Conservation (phyloP, 2,888 invertebrate genomes). For the Acanthopleura granulata region DNA sequence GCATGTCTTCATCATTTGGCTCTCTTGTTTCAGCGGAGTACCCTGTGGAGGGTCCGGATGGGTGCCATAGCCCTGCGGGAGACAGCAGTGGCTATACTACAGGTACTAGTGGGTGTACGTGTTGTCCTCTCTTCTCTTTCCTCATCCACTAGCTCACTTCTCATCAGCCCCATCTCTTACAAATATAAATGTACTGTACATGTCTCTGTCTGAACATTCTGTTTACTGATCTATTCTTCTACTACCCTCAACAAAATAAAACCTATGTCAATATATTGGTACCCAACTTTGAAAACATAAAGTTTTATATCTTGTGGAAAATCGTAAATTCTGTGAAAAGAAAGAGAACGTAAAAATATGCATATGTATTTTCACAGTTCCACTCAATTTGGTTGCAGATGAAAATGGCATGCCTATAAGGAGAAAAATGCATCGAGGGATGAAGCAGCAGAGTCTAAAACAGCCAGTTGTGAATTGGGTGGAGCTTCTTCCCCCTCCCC, state of each 20-base stretch:
- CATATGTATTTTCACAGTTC: not conserved
- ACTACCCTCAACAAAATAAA: no score
- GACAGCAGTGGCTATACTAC: conserved; percentile 61
- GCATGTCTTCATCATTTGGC: not conserved
- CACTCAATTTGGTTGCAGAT: conserved; percentile 41
- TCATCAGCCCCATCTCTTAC: no score
- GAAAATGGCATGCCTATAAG: conserved; percentile 59
- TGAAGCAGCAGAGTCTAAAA: conserved; percentile 41
- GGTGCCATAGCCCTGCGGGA: conserved; percentile 48
- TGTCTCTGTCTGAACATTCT: no score
- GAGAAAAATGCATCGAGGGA: conserved; percentile 40
- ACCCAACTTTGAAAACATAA: no score
- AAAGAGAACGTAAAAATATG: no score
- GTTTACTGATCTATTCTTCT: no score
- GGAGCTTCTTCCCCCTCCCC: conserved; percentile 70
- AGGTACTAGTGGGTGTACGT: conserved; percentile 32
- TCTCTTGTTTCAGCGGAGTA: conserved; percentile 2
- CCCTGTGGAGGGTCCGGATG: conserved; percentile 12
- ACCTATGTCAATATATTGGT: no score
- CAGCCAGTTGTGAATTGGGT: conserved; percentile 65
- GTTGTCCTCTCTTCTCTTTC: no score
- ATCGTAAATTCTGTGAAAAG: no score
- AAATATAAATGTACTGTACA: no score
- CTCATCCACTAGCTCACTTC: no score
- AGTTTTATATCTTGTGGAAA: no score